Base-by-base conservation (phyloP, 2,113 vertebrate species). In the Cisticola juncidis region DNA sequence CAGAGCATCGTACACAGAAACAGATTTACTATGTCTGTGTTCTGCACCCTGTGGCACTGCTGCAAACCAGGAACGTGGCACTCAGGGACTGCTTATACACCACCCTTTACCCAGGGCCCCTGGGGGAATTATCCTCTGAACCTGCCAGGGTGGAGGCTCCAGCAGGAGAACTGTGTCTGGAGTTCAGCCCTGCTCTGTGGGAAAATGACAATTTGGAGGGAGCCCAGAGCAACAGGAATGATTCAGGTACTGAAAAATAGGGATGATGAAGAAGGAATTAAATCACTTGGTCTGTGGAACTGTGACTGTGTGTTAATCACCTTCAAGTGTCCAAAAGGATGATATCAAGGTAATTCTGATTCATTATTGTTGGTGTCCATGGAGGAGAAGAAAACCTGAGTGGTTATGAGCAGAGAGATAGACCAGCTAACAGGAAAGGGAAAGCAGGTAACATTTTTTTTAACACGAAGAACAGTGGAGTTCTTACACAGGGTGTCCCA, bases 1-100 rank as follows among this genome's bases (percentile, higher is more conserved):
- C 42, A 35, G 42, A 94, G 42, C 2, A 40, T 33, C 0, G 0
- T 31, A 40, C 6, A 29, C 6, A 36, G 53, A 36, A 82, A 53
- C 31, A 66, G 72, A 54, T 71, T 81, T 78, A 50, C 19, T 51
- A 56, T 21, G 38, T 38, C 51, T 51, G 16, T 51, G 2, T 56
- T 89, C 77, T 4, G 4, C 7, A 36, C 33, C 35, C 17, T n/a
- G 58, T 81, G 80, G 58, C 26, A 66, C 21, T 38, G 38, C 72
- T 86, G 78, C 61, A 93, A 85, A 71, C 54, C 70, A 69, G 58
- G 25, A 29, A 33, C 31, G 1, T 8, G 65, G 24, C 44, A 51
- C 48, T 68, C 33, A 21, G 38, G 64, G 77, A 35, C 47, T 71
- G 50, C 72, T 81, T 16, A 31, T 6, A 56, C 54, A 66, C 29